Conservation (phyloP, 1,140 invertebrate species). For the Cherax quadricarinatus region DNA sequence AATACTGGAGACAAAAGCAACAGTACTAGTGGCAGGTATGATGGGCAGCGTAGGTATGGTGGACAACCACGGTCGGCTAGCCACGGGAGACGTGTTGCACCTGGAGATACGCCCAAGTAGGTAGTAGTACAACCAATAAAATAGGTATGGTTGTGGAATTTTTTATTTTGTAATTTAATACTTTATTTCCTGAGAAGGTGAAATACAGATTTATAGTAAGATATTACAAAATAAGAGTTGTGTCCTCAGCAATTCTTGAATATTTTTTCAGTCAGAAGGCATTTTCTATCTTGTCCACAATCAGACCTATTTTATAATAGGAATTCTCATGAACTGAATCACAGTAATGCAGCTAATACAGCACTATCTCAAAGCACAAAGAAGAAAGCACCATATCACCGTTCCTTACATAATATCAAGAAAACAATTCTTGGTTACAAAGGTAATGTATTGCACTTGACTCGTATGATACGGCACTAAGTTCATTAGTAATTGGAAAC, state of each 20-base stretch:
- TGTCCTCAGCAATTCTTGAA: not conserved
- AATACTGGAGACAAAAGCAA: slow-evolving; percentile 52
- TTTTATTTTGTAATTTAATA: not conserved
- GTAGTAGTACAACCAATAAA: slow-evolving; percentile 47
- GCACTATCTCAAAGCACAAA: slow-evolving; percentile 68
- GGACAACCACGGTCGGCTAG: slow-evolving; percentile 70
- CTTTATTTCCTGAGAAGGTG: not conserved
- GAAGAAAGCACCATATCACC: slow-evolving; percentile 59
- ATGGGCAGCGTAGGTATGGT: slow-evolving; percentile 71
- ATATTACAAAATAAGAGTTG: not conserved
- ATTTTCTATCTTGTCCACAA: not conserved
- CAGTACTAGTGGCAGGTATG: slow-evolving; percentile 69
- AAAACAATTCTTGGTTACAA: slow-evolving; percentile 41
- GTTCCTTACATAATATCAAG: slow-evolving; percentile 33
- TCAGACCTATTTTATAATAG: not conserved
- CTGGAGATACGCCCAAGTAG: slow-evolving; percentile 70
- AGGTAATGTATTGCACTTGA: slow-evolving; percentile 64
- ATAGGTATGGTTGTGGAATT: slow-evolving; percentile 40
- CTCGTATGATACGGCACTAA: slow-evolving; percentile 46
- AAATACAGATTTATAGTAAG: not conserved
- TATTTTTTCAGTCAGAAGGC: not conserved
- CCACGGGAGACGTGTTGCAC: slow-evolving; percentile 71
- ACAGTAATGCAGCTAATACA: slow-evolving; percentile 43
- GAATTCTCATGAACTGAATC: not conserved
- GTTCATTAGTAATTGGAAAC: slow-evolving; percentile 34